A percentile compares a stretch with the other conserved stretches of the same genome.
These are phyloP conservation scores for Achatina immaculata DNA, from an alignment of 1,140 invertebrate species.

Conservation along the genomic window DNA sequence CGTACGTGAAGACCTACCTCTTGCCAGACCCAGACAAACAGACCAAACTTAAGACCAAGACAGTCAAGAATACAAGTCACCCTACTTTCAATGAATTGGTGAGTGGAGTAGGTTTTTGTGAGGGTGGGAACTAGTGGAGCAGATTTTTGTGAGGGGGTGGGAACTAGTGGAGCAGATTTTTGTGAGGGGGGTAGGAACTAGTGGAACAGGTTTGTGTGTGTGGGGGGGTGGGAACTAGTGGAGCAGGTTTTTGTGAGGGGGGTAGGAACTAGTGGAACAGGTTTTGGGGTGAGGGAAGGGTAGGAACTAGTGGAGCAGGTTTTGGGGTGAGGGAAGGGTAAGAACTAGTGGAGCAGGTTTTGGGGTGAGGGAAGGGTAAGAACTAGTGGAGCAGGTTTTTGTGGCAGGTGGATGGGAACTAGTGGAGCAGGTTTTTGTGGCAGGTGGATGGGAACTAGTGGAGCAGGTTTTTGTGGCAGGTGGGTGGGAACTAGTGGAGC, in stretches of 20 bases:
- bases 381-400: background rate
- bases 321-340: background rate
- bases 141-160: background rate
- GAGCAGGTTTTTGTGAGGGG: background rate
- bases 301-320: background rate
- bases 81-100: conserved; percentile 99
- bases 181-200: background rate
- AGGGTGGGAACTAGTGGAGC: background rate
- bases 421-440: background rate
- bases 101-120: conserved; percentile 48
- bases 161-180: background rate
- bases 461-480: background rate
- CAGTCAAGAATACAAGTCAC: conserved; percentile 90
- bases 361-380: background rate
- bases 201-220: background rate
- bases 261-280: background rate
- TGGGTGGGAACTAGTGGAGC: conserved; percentile 48
- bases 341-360: background rate
- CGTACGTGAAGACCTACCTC: conserved; percentile 95
- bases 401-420: background rate
- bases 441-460: background rate
- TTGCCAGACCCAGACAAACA: conserved; percentile 83
- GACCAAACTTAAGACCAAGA: conserved; percentile 96
- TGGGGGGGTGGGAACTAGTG: background rate
- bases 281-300: background rate